Conservation (phyloP, 2,113 vertebrate genomes). For the western clawed frog (Xenopus tropicalis) region UCB_Xtro_10.0 CM004445.2:35232001-35232500, state of each 20-base stretch:
- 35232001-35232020: slow-evolving; percentile 19
- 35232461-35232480: too few relatives aligned
- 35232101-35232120: slow-evolving; percentile 27
- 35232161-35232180: slow-evolving; percentile 24
- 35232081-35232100: slow-evolving; percentile 38
- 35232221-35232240: slow-evolving; percentile 8
- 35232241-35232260: neutral
- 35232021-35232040: slow-evolving; percentile 14
- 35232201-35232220: slow-evolving; percentile 35
- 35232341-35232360: neutral
- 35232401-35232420: too few relatives aligned
- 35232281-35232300: neutral
- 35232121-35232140: slow-evolving; percentile 28
- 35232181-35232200: slow-evolving; percentile 23
- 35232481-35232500: too few relatives aligned
- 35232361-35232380: neutral
- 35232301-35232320: neutral
- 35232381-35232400: too few relatives aligned
- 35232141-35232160: slow-evolving; percentile 35
- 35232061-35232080: slow-evolving; percentile 33
- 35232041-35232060: slow-evolving; percentile 25
- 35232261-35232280: neutral
- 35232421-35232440: too few relatives aligned
- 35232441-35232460: too few relatives aligned
- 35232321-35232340: neutral